Conservation (phyloP, 2,113 vertebrate species). For the Noctilio leporinus region DNA sequence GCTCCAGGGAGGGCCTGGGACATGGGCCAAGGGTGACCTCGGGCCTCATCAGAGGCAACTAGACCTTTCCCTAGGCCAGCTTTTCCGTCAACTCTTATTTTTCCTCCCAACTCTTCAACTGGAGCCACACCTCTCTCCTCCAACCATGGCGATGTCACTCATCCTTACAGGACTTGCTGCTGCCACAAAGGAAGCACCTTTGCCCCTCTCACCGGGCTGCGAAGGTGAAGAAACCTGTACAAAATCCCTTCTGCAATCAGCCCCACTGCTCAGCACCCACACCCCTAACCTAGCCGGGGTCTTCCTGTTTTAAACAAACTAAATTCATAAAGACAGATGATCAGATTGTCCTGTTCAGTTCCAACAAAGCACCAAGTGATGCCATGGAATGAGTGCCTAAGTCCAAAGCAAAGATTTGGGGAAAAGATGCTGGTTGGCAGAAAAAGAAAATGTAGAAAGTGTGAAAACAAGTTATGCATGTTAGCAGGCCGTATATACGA, state of each 20-base stretch:
- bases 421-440: neutral
- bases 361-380: neutral
- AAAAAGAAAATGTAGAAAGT: too few relatives aligned
- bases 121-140: neutral
- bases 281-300: neutral
- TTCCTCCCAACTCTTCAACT: neutral
- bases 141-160: fast-evolving
- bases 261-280: too few relatives aligned
- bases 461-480: neutral
- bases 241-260: too few relatives aligned
- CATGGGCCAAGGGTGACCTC: neutral
- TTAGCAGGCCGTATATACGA: fast-evolving
- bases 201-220: neutral
- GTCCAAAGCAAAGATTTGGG: neutral
- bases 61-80: neutral
- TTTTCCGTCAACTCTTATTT: too few relatives aligned
- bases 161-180: neutral
- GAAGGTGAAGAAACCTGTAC: neutral
- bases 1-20: neutral
- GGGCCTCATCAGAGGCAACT: neutral
- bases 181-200: neutral
- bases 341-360: neutral
- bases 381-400: neutral
- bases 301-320: neutral
- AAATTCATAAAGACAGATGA: neutral